Conservation (phyloP, 1,140 invertebrate genomes). For the Drosophila persimilis region DNA sequence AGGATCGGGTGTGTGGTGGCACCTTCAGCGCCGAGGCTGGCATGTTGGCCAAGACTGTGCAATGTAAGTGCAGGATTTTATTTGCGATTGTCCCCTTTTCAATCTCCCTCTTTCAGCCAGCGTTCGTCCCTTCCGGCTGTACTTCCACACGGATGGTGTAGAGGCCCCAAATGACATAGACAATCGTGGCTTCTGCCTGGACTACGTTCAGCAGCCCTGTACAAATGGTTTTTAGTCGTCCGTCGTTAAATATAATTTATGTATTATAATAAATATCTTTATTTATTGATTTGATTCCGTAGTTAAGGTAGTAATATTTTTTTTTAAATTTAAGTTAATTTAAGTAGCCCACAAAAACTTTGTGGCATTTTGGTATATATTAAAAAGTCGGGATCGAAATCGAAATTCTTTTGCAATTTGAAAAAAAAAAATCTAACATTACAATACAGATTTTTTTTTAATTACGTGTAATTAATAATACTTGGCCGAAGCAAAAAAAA, state of each 20-base stretch:
- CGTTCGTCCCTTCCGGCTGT: constrained; percentile 90
- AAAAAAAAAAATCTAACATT: constrained; percentile 37
- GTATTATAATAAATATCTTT: constrained; percentile 72
- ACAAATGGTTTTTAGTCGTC: constrained; percentile 84
- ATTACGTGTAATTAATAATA: constrained; percentile 71
- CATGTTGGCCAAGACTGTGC: constrained; percentile 83
- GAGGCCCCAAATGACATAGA: constrained; percentile 89
- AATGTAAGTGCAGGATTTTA: constrained; percentile 80
- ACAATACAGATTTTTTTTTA: constrained; percentile 56
- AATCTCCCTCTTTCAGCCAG: constrained; percentile 85
- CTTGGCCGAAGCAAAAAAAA: constrained; percentile 72
- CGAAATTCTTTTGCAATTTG: constrained; percentile 23
- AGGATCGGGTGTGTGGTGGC: constrained; percentile 84
- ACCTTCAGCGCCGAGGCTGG: constrained; percentile 84
- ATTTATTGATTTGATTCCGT: constrained; percentile 70
- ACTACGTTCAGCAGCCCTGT: constrained; percentile 93
- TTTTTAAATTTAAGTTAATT: constrained; percentile 52
- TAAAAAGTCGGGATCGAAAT: constrained; percentile 16
- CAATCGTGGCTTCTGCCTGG: constrained; percentile 91
- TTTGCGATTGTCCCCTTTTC: background rate
- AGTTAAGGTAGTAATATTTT: constrained; percentile 63
- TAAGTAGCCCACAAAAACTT: constrained; percentile 45
- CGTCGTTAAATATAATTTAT: constrained; percentile 21
- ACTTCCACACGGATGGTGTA: constrained; percentile 89
- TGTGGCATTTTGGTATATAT: constrained; percentile 65